phyloP scores from a whole-genome alignment of 2,888 invertebrate species.

The Drosophila birchii region DNA sequence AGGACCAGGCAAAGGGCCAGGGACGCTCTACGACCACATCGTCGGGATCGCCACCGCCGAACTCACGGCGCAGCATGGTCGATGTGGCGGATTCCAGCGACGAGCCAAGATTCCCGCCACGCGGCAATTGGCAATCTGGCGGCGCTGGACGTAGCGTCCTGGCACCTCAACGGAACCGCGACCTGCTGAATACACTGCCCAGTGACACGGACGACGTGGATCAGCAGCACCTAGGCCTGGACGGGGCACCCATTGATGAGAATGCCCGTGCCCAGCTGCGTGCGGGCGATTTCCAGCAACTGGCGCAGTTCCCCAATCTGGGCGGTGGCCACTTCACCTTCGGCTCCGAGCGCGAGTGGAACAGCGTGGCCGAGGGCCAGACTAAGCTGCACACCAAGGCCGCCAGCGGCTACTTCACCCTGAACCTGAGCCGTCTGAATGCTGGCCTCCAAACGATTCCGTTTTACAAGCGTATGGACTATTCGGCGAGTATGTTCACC shows the following conservation, averaged over 20 bases:
- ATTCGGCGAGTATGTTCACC: conserved; percentile 83
- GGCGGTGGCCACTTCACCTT: conserved; percentile 84
- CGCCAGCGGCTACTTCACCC: conserved; percentile 84
- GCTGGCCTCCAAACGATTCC: conserved; percentile 85
- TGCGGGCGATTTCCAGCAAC: conserved; percentile 83
- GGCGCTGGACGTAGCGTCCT: conserved; percentile 53
- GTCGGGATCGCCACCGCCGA: conserved; percentile 75
- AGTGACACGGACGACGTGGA: conserved; percentile 44
- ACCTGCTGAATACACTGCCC: conserved; percentile 58
- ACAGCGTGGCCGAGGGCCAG: conserved; percentile 72
- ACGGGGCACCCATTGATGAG: conserved; percentile 67
- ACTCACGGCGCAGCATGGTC: conserved; percentile 76
- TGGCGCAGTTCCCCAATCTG: conserved; percentile 82
- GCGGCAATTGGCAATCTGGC: conserved; percentile 54
- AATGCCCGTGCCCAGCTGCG: conserved; percentile 78
- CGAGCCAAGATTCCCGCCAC: conserved; percentile 77
- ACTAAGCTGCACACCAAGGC: conserved; percentile 75
- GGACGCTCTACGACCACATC: conserved; percentile 62
- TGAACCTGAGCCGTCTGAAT: conserved; percentile 84
- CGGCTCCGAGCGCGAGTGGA: conserved; percentile 85
- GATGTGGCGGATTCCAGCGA: conserved; percentile 84
- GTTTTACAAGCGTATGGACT: conserved; percentile 85
- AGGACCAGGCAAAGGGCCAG: conserved; percentile 48
- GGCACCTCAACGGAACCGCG: conserved; percentile 61
- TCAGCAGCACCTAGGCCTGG: conserved; percentile 55